phyloP scores from a whole-genome alignment of 2,888 invertebrate genomes.

The Alitta virens region DNA sequence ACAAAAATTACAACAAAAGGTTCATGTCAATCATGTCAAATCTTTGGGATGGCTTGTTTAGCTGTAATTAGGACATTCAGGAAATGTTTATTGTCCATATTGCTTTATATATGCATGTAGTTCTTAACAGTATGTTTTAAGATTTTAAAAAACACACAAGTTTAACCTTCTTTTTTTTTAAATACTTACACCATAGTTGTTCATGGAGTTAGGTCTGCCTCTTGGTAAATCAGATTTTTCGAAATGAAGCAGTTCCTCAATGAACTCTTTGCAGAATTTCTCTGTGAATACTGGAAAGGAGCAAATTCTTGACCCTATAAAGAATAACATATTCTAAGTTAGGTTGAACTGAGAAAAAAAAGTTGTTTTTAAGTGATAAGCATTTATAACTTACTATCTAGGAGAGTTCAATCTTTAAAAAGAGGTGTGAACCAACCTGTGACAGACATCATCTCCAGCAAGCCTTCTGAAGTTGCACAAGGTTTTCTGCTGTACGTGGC shows the following conservation, averaged over 20 bases:
- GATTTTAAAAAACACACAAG: too few relatives aligned
- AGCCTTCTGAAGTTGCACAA: constrained; percentile 6
- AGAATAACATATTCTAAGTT: not conserved
- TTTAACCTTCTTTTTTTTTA: too few relatives aligned
- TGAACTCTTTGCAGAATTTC: constrained; percentile 51
- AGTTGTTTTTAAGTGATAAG: too few relatives aligned
- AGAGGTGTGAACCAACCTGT: constrained; percentile 7
- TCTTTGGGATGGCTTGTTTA: not conserved
- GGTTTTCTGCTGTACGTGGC: not conserved
- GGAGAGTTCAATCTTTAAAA: too few relatives aligned
- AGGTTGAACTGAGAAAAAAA: too few relatives aligned
- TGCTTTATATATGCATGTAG: too few relatives aligned
- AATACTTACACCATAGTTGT: constrained; percentile 56
- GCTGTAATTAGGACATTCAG: too few relatives aligned
- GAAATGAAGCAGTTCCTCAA: constrained; percentile 56
- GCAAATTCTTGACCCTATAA: constrained; percentile 48
- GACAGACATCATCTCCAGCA: not conserved
- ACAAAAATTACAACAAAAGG: too few relatives aligned
- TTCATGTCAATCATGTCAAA: not conserved
- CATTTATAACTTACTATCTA: too few relatives aligned
- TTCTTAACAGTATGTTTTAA: not conserved
- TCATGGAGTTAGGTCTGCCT: constrained; percentile 59
- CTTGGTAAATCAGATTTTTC: constrained; percentile 53
- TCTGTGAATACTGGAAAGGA: constrained; percentile 54
- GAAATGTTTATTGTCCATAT: too few relatives aligned